Evolutionary conservation across 1,140 invertebrate genomes (phyloP), one percentile per base, ranked within the genome.

Genomic region (Episyrphus balteatus): DNA sequence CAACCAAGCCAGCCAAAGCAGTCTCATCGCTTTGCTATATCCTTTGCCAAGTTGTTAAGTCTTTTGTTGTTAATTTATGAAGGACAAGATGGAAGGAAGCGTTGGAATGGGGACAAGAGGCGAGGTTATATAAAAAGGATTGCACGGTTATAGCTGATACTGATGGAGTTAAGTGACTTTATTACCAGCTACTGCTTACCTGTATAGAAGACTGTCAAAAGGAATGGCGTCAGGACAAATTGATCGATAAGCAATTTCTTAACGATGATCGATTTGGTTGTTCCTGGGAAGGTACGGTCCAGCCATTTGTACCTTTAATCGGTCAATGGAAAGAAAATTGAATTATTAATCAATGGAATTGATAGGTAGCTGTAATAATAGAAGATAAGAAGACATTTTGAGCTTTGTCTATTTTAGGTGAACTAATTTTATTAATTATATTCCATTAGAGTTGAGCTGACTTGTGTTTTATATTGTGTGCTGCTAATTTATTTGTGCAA

Each of bases 161-260:
- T 8, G 21, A 26, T 26, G 21, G 21, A 26, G 21, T 26, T 26
- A 26, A 41, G 11, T 41, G 12, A 41, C 17, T 18, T 5, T 21
- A 14, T 41, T 12, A 12, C 17, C 17, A 41, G 10, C 17, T 41
- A 13, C 54, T 52, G 73, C 76, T 73, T 60, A 86, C 83, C 75
- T 5, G 76, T 74, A 62, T 79, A 88, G 58, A 89, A 89, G 1
- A 80, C 57, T 0, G 75, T 73, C 13, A 87, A 59, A 21, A 88
- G 63, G 10, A 75, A 72, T 1, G 86, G 84, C 3, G 86, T 87
- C 53, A 87, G 73, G 3, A 85, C 46, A 55, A 87, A 82, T 67
- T 89, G 86, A 60, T 91, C 87, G n/a, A 79, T 58, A 0, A 82
- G 54, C 14, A 88, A 68, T 70, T 91, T 91, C 48, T 77, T 79